Evolutionary conservation across 2,113 vertebrate genomes (phyloP), one percentile per base, ranked within the genome.

Genomic region (Coryphaenoides rupestris): DNA sequence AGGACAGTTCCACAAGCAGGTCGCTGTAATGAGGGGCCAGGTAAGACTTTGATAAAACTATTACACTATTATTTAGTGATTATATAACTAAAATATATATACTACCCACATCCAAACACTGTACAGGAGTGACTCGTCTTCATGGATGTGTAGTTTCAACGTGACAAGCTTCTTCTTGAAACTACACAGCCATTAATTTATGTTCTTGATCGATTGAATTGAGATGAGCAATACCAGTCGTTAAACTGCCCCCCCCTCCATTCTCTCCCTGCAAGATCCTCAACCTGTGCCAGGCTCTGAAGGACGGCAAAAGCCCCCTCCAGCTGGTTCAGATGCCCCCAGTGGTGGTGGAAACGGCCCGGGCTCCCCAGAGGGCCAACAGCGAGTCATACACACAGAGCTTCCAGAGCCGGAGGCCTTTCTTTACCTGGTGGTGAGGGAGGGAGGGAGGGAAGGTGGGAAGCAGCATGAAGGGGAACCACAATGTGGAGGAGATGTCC

Each of bases 331-430:
- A 98, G 90, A 96, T 98, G 93, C 95, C 96, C 0, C 95, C 96
- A 0, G 96, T 98, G 63, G 95, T 95, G 6, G 95, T 99, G 0
- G 97, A 99, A 86, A 97, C 94, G 0, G 95, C 95, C 0, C 91
- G 94, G 61, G 95, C 95, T 21, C 95, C 95, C 58, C 95, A 98
- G 83, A 92, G 96, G 47, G 90, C 92, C 1, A 59, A 93, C 82
- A 96, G 91, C 26, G 96, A 98, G 81, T 97, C 96, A 53, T 99
- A 98, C 87, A 99, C 97, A 1, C 97, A 98, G 87, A 98, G 95
- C 86, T 99, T 99, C 92, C 96, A 98, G 87, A 99, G 97, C 86
- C 91, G 96, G 84, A 93, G 95, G 85, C 97, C 97, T 33, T 99
- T 99, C 89, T 99, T 99, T 83, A 97, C 97, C 0, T 95, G 95